Percentiles rank a stretch among this genome's conserved stretches.
phyloP scores from a whole-genome alignment of 2,113 vertebrate species.

The Cinclus cinclus region DNA sequence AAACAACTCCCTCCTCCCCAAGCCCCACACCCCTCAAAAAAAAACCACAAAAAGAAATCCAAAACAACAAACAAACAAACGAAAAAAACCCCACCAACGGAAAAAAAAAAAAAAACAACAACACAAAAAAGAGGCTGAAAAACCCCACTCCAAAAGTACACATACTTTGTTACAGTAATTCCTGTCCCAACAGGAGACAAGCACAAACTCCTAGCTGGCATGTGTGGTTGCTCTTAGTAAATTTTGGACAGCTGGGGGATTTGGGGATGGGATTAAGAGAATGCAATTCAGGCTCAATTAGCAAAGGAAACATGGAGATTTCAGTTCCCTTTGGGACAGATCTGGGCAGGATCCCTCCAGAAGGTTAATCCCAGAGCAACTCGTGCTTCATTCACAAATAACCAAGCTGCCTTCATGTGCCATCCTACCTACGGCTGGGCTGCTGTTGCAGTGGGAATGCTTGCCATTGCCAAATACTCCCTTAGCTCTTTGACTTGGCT shows the following conservation, averaged over 20 bases:
- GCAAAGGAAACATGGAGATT: conserved; percentile 12
- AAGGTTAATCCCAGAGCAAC: neutral
- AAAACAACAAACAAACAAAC: too few species aligned
- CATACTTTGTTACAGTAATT: neutral
- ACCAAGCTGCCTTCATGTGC: neutral
- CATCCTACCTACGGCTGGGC: neutral
- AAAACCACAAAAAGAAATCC: too few species aligned
- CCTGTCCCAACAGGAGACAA: neutral
- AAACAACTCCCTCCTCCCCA: neutral
- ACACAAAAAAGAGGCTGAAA: neutral
- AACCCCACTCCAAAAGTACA: neutral
- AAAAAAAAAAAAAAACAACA: too few species aligned
- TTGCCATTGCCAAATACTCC: neutral
- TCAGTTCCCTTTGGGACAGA: neutral
- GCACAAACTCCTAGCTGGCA: neutral
- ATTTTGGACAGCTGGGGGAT: conserved; percentile 1
- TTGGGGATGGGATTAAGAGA: conserved; percentile 23
- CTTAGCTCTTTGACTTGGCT: neutral
- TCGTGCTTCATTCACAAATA: neutral
- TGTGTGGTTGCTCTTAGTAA: neutral
- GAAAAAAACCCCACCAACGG: too few species aligned
- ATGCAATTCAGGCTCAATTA: conserved; percentile 5
- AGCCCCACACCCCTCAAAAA: fast-evolving
- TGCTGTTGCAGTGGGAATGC: neutral
- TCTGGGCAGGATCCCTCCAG: neutral